These are phyloP conservation scores for Pangasius djambal DNA, from an alignment of 2,797 vertebrate genomes.

Conservation along the genomic window DNA sequence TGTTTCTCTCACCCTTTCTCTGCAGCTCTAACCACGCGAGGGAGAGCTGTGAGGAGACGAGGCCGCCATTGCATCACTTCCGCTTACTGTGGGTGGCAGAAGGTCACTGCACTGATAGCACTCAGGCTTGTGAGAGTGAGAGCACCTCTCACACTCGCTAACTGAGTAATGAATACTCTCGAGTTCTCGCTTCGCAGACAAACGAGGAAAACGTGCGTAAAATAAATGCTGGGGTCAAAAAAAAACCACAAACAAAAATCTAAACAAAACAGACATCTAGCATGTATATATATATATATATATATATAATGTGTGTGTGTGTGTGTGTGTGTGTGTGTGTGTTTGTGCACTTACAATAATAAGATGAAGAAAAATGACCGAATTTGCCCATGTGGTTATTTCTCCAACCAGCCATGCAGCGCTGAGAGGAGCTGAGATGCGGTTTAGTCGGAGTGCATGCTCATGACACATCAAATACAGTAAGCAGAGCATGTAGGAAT, in stretches of 20 bases:
- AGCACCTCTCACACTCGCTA: not conserved
- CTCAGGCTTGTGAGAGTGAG: conserved; percentile 56
- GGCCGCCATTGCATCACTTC: conserved; percentile 61
- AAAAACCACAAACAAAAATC: not conserved
- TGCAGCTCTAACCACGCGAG: conserved; percentile 58
- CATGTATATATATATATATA: not conserved
- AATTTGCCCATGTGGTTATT: not conserved
- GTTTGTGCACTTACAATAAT: not conserved
- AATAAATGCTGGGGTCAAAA: not conserved
- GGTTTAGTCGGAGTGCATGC: conserved; percentile 43
- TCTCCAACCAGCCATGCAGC: not conserved
- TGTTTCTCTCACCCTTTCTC: conserved; percentile 47
- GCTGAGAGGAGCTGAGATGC: not conserved
- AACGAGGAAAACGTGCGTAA: not conserved
- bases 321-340: too few species aligned
- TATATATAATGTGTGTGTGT: not conserved
- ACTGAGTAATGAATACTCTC: not conserved
- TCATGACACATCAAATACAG: conserved; percentile 57
- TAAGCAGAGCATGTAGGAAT: conserved; percentile 55
- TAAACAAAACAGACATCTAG: not conserved
- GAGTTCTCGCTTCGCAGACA: not conserved
- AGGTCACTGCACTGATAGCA: conserved; percentile 54
- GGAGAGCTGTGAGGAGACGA: conserved; percentile 55
- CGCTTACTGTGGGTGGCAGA: conserved; percentile 56
- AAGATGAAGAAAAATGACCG: not conserved